Evolutionary conservation across 2,113 vertebrate species (phyloP).

Genomic region (Bubo blakistoni): DNA sequence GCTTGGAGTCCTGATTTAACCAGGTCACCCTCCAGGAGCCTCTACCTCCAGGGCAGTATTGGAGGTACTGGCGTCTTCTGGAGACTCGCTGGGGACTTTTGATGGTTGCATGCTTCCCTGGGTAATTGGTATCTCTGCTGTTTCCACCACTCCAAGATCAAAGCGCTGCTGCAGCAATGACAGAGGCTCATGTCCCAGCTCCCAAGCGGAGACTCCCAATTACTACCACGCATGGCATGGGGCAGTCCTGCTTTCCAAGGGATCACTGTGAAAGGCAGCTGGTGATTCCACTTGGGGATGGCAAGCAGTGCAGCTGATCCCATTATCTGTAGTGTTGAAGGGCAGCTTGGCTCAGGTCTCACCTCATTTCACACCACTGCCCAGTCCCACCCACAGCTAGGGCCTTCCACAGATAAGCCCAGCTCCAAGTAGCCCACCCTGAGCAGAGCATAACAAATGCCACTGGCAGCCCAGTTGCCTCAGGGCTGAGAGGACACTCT

Average conservation of each 20-base stretch:
- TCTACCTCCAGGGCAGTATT: background rate
- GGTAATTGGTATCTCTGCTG: background rate
- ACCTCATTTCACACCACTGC: background rate
- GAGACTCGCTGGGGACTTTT: background rate
- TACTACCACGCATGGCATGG: fast-evolving
- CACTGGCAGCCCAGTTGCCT: background rate
- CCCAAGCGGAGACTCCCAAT: background rate
- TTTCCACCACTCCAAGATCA: background rate
- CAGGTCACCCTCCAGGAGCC: background rate
- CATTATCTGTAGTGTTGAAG: fast-evolving
- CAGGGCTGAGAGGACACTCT: background rate
- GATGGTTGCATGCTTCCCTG: background rate
- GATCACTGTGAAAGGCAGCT: background rate
- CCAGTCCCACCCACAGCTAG: no score
- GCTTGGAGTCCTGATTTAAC: background rate
- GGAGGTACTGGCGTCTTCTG: background rate
- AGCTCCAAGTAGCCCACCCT: background rate
- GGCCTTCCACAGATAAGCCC: background rate
- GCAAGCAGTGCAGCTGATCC: fast-evolving
- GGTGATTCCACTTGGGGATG: background rate
- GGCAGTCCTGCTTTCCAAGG: background rate
- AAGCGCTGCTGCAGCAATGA: background rate
- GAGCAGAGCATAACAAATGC: background rate
- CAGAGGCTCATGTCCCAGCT: background rate
- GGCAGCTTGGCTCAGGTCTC: background rate